Percentiles rank a stretch among this genome's conserved stretches.
phyloP scores from a whole-genome alignment of 2,113 vertebrate species.

The Phainopepla nitens region DNA sequence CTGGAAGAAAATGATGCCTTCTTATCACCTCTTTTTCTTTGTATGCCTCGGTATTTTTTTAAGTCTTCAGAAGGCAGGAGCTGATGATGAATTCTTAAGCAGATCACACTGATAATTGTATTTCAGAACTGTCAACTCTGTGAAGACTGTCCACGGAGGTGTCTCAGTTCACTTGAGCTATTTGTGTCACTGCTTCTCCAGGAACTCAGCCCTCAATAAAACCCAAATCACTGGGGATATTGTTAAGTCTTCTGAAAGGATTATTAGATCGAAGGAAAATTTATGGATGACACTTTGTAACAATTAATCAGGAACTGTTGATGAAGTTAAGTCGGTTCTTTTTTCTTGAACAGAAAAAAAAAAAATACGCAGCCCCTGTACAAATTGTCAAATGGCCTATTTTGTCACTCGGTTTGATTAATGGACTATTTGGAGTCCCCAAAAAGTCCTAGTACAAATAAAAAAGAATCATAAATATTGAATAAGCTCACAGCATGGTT shows the following conservation, averaged over 20 bases:
- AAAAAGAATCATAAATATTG: conserved; percentile 83
- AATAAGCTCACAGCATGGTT: conserved; percentile 75
- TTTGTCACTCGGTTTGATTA: conserved; percentile 94
- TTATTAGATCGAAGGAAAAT: conserved; percentile 92
- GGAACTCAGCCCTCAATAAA: conserved; percentile 81
- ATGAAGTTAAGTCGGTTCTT: conserved; percentile 86
- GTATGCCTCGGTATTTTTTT: conserved; percentile 72
- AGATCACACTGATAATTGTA: conserved; percentile 97
- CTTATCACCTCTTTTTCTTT: conserved; percentile 80
- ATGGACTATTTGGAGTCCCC: conserved; percentile 83
- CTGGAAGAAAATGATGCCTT: conserved; percentile 77
- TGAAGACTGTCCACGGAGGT: conserved; percentile 84
- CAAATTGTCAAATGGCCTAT: conserved; percentile 79
- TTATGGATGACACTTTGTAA: conserved; percentile 88
- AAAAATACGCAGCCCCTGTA: conserved; percentile 62
- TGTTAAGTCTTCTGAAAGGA: conserved; percentile 84
- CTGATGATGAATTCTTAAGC: conserved; percentile 93
- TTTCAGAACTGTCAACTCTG: conserved; percentile 91
- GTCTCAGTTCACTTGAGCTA: conserved; percentile 80
- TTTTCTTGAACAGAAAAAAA: conserved; percentile 58
- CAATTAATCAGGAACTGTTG: conserved; percentile 89
- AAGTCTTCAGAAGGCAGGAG: conserved; percentile 82
- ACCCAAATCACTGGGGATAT: conserved; percentile 83
- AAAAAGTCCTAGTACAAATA: conserved; percentile 80
- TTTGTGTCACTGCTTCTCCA: conserved; percentile 80